phyloP scores from a whole-genome alignment of 2,888 invertebrate genomes.

The Tenthredo mesomela region DNA sequence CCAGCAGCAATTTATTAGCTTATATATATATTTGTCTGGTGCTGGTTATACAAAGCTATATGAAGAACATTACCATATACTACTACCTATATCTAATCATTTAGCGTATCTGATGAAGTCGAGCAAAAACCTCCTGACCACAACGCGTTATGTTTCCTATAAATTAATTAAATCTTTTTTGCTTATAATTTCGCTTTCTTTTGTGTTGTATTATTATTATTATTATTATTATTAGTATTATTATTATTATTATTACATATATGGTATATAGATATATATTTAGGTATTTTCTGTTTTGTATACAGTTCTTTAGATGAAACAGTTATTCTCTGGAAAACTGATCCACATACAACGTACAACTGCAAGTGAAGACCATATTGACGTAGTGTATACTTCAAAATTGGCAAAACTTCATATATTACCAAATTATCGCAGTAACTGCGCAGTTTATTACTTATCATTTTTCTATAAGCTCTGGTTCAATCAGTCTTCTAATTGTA shows the following conservation, averaged over 20 bases:
- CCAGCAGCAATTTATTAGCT: conserved; percentile 6
- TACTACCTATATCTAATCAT: not conserved
- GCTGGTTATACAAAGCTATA: conserved; percentile 37
- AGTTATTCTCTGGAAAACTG: not conserved
- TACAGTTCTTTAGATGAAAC: not conserved
- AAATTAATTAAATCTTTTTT: not conserved
- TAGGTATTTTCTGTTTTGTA: not conserved
- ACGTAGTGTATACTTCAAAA: not conserved
- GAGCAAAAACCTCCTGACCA: not conserved
- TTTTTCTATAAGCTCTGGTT: not conserved
- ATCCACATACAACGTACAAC: not conserved
- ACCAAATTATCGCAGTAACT: not conserved
- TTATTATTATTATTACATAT: not conserved
- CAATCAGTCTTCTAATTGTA: conserved; percentile 12
- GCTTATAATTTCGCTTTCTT: not conserved
- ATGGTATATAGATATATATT: not conserved
- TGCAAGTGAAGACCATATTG: not conserved
- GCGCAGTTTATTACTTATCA: not conserved
- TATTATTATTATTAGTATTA: not conserved
- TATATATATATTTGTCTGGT: conserved; percentile 33
- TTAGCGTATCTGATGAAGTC: not conserved
- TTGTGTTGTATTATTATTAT: not conserved
- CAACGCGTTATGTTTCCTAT: not conserved
- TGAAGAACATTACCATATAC: not conserved
- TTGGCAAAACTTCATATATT: not conserved